Percentiles rank a stretch among this genome's conserved stretches.
These are phyloP conservation scores for Cyphomyrmex costatus DNA, from an alignment of 1,140 invertebrate species.

Conservation along the genomic window DNA sequence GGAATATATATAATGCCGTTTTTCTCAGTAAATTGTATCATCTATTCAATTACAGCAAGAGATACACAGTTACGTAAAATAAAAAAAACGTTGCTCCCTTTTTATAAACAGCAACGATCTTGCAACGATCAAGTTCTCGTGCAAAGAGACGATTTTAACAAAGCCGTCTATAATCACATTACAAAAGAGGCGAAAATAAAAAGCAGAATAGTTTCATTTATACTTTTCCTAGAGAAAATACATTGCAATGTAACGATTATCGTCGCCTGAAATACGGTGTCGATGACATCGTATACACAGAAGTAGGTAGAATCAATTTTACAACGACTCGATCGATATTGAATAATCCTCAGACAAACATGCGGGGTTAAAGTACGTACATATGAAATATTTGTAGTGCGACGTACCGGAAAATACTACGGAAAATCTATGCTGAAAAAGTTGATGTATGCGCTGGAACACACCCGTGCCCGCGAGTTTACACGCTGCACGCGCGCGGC, in stretches of 20 bases:
- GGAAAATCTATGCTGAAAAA: slow-evolving; percentile 56
- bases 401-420: slow-evolving; percentile 39
- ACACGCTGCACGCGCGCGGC: slow-evolving; percentile 29
- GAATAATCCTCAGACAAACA: slow-evolving; percentile 59
- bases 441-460: slow-evolving; percentile 51
- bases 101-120: slow-evolving; percentile 54
- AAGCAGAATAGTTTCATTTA: background rate
- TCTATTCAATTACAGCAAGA: slow-evolving; percentile 8
- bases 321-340: slow-evolving; percentile 48
- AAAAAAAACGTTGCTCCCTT: slow-evolving; percentile 35
- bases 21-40: slow-evolving; percentile 15
- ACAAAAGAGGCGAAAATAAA: background rate
- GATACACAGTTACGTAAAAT: slow-evolving; percentile 3
- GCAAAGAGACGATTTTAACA: slow-evolving; percentile 15
- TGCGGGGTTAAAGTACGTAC: slow-evolving; percentile 46
- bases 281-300: slow-evolving; percentile 1
- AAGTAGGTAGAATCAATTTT: slow-evolving; percentile 49
- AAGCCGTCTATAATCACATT: background rate
- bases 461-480: slow-evolving; percentile 46
- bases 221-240: background rate
- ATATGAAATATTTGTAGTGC: slow-evolving; percentile 58
- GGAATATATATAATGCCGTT: background rate
- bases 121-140: background rate
- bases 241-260: slow-evolving; percentile 26
- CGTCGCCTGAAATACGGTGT: background rate